Conservation (phyloP, 2,888 invertebrate genomes). For the Lasioglossum calceatum region DNA sequence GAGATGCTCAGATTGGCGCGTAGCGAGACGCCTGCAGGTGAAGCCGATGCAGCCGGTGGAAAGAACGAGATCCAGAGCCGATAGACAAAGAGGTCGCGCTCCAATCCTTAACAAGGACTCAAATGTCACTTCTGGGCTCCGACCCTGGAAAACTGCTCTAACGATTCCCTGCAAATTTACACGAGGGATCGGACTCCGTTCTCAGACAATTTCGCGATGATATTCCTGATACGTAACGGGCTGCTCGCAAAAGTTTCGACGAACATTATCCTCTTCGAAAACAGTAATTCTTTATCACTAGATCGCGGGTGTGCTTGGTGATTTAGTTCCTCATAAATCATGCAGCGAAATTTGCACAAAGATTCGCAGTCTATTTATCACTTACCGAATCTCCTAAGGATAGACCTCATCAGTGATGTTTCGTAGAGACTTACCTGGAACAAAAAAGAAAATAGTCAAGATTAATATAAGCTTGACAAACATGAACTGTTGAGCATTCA, state of each 20-base stretch:
- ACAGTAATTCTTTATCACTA: neutral
- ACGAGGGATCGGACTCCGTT: conserved; percentile 16
- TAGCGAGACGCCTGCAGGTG: conserved; percentile 63
- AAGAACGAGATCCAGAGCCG: conserved; percentile 58
- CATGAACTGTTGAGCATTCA: neutral
- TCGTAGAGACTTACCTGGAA: conserved; percentile 70
- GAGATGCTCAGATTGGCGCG: conserved; percentile 66
- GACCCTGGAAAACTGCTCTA: conserved; percentile 64
- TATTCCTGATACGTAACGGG: neutral
- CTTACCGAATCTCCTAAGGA: conserved; percentile 34
- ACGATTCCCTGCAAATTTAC: conserved; percentile 42
- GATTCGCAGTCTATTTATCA: neutral
- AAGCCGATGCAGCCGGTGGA: conserved; percentile 52
- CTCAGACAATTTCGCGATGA: conserved; percentile 31
- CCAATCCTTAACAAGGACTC: conserved; percentile 65
- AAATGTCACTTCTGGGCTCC: conserved; percentile 61
- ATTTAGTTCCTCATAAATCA: neutral
- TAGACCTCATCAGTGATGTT: neutral
- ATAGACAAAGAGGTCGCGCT: conserved; percentile 57
- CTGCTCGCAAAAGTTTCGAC: neutral
- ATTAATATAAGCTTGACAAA: neutral
- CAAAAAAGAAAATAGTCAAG: conserved; percentile 35
- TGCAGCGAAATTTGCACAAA: neutral
- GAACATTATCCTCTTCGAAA: neutral
- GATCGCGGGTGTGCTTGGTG: neutral